Percentiles rank a stretch among this genome's conserved stretches.
phyloP scores from a whole-genome alignment of 2,888 invertebrate genomes.

The Ormyrus pomaceus region DNA sequence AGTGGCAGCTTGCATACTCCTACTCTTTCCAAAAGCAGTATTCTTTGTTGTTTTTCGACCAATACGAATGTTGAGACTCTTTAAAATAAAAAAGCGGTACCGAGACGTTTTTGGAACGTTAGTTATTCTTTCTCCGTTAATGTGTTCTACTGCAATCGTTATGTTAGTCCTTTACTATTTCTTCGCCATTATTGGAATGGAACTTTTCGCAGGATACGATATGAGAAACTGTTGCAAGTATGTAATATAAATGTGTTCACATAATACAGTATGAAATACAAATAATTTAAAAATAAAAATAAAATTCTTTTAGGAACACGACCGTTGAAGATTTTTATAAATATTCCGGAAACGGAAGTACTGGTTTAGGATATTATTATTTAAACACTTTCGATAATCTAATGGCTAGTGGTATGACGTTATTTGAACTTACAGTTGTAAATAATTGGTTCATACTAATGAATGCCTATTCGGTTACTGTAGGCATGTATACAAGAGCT shows the following conservation, averaged over 20 bases:
- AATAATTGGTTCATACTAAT: conserved; percentile 96
- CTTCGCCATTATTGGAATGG: conserved; percentile 94
- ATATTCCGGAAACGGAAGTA: conserved; percentile 82
- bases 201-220: conserved; percentile 85
- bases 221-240: conserved; percentile 90
- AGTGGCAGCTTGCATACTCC: conserved; percentile 82
- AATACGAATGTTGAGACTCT: conserved; percentile 82
- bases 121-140: conserved; percentile 87
- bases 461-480: conserved; percentile 88
- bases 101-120: conserved; percentile 90
- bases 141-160: conserved; percentile 89
- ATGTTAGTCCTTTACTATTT: conserved; percentile 91
- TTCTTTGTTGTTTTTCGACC: conserved; percentile 86
- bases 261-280: no score
- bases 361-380: conserved; percentile 88
- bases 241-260: conserved; percentile 69
- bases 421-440: conserved; percentile 93
- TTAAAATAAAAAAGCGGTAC: conserved; percentile 88
- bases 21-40: conserved; percentile 82
- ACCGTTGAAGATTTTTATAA: conserved; percentile 90
- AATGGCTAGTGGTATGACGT: conserved; percentile 86
- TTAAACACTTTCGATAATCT: conserved; percentile 90
- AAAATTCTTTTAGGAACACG: conserved; percentile 81
- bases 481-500: conserved; percentile 84
- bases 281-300: no score